Evolutionary conservation across 2,888 invertebrate species (phyloP), one percentile per base, ranked within the genome.

Genomic region (Timandra comae): DNA sequence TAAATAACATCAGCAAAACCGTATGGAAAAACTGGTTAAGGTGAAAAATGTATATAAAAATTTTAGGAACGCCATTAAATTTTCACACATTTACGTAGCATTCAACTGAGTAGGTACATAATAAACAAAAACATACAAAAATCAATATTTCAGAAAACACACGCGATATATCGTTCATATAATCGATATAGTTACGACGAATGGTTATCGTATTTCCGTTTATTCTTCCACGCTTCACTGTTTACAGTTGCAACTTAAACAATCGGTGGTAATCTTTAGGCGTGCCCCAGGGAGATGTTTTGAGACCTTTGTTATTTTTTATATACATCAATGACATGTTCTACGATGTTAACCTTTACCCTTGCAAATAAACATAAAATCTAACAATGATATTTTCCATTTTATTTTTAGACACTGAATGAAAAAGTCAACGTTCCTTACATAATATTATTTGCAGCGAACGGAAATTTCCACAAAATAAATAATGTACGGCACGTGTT

Each of bases 151-250:
- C 35, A 27, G 30, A 36, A 30, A 25, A 27, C 30, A 41, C 46
- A 47, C 41, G 42, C 43, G 39, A 49, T 38, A 41, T 41, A 39
- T 46, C 35, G 38, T 37, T 12, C 31, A 33, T 41, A 43, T 30
- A 43, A 48, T 48, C 40, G 35, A n/a, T 38, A n/a, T 41, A 46
- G 50, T 54, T 57, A 52, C 41, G 47, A 49, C 37, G 30, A 39
- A 29, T 30, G 32, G 33, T 29, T 49, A 47, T 46, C 41, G 40
- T 28, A 45, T 52, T 56, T 52, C 52, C 53, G 49, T 43, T 44
- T 41, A 43, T 45, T 46, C 41, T 36, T 40, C 45, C 45, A 40
- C 46, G 46, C 52, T 49, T 50, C 37, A 43, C 49, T 56, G 50
- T 56, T 52, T 46, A 47, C 39, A 38, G 27, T 27, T 29, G 26